These are phyloP conservation scores for Fragum sueziense DNA, from an alignment of 2,888 invertebrate genomes.

Conservation along the genomic window DNA sequence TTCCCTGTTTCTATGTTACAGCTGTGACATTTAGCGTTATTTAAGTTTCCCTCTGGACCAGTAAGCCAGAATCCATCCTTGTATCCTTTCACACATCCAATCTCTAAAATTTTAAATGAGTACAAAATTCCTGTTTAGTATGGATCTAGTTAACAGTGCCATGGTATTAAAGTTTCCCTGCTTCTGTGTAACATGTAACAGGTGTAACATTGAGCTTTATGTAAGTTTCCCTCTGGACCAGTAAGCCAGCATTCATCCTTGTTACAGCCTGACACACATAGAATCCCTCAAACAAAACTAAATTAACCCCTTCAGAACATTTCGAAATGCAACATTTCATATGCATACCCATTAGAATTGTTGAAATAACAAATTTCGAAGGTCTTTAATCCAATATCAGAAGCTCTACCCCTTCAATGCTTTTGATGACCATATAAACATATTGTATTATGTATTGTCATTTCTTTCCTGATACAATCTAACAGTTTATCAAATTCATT, in stretches of 20 bases:
- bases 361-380: too few relatives aligned
- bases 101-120: too few relatives aligned
- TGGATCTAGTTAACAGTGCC: neutral
- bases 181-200: conserved; percentile 10
- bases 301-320: neutral
- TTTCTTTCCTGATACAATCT: too few relatives aligned
- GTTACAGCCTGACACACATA: neutral
- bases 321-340: too few relatives aligned
- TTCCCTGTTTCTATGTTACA: conserved; percentile 13
- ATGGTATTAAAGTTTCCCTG: conserved; percentile 5
- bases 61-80: conserved; percentile 8
- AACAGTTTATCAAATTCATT: too few relatives aligned
- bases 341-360: too few relatives aligned
- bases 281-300: too few relatives aligned
- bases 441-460: too few relatives aligned
- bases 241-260: conserved; percentile 9
- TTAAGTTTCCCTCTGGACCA: conserved; percentile 15
- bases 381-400: too few relatives aligned
- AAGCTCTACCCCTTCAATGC: too few relatives aligned
- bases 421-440: too few relatives aligned
- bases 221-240: conserved; percentile 12
- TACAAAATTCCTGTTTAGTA: neutral
- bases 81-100: neutral
- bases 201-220: conserved; percentile 15
- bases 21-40: conserved; percentile 15